A percentile compares a stretch with the other conserved stretches of the same genome.
Conservation (phyloP, 2,888 invertebrate genomes). For the Druceiella hillmani region DNA sequence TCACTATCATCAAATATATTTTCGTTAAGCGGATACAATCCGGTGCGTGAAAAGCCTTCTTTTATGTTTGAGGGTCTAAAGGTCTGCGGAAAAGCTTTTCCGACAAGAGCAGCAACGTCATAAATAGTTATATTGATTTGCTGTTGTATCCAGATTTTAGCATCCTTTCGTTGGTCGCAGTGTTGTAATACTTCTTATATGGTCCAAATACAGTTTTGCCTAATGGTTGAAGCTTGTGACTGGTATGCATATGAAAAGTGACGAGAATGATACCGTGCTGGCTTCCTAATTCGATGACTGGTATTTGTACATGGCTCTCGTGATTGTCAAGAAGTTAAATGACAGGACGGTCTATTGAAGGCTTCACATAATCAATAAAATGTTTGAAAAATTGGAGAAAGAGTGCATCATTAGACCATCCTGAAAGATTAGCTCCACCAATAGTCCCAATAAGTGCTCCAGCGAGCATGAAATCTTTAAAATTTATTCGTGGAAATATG, state of each 20-base stretch:
- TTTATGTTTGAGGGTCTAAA: too few species aligned
- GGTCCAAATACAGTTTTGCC: slow-evolving; percentile 22
- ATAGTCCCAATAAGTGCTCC: slow-evolving; percentile 15
- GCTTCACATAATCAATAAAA: slow-evolving; percentile 25
- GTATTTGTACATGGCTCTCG: slow-evolving; percentile 14
- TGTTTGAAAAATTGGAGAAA: slow-evolving; percentile 20
- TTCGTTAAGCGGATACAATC: too few species aligned
- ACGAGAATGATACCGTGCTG: slow-evolving; percentile 26
- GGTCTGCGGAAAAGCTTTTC: too few species aligned
- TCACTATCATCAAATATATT: too few species aligned
- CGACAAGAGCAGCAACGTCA: too few species aligned
- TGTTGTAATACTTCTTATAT: too few species aligned
- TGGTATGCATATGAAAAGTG: slow-evolving; percentile 28
- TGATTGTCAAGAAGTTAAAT: slow-evolving; percentile 24
- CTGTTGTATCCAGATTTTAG: too few species aligned
- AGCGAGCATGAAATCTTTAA: slow-evolving; percentile 19
- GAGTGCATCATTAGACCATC: slow-evolving; percentile 12
- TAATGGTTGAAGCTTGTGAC: slow-evolving; percentile 27
- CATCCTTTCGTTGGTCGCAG: too few species aligned
- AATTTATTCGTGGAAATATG: slow-evolving; percentile 25
- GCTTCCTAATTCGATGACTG: slow-evolving; percentile 20
- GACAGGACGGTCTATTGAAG: slow-evolving; percentile 20
- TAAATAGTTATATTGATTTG: too few species aligned
- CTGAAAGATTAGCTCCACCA: slow-evolving; percentile 14
- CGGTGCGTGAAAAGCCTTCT: too few species aligned